Percentiles rank a stretch among this genome's conserved stretches.
Conservation (phyloP, 2,113 vertebrate genomes). For the Corythornis madagascariensis region DNA sequence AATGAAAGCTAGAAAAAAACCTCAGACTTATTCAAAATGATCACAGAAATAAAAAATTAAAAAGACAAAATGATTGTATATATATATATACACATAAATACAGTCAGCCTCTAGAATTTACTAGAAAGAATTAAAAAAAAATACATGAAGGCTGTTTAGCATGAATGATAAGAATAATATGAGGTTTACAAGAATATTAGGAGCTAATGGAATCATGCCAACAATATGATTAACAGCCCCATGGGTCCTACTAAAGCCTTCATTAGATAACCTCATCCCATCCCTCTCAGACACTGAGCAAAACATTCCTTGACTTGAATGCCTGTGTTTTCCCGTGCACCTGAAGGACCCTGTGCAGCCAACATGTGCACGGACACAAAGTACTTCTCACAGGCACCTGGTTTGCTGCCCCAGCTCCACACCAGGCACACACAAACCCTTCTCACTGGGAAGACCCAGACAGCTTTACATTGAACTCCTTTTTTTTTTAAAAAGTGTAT, state of each 20-base stretch:
- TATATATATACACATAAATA: neutral
- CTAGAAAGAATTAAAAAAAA: neutral
- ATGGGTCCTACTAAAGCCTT: neutral
- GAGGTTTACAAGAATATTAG: neutral
- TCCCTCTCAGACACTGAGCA: rapidly evolving
- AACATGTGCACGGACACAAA: neutral
- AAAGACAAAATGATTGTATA: neutral
- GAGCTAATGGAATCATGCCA: neutral
- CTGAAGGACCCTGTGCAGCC: neutral
- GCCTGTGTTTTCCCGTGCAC: rapidly evolving
- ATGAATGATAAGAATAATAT: neutral
- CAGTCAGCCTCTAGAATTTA: neutral
- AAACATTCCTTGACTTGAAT: neutral
- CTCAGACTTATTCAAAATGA: neutral
- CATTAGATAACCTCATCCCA: neutral
- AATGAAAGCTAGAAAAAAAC: neutral
- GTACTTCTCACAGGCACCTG: neutral
- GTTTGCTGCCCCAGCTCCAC: neutral
- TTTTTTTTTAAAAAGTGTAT: neutral
- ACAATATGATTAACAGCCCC: neutral
- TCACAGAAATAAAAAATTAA: neutral
- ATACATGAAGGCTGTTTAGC: neutral
- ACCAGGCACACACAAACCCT: neutral
- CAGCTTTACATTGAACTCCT: neutral
- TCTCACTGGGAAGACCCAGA: rapidly evolving